Conservation (phyloP, 2,113 vertebrate genomes). For the Pterocles burchelli region DNA sequence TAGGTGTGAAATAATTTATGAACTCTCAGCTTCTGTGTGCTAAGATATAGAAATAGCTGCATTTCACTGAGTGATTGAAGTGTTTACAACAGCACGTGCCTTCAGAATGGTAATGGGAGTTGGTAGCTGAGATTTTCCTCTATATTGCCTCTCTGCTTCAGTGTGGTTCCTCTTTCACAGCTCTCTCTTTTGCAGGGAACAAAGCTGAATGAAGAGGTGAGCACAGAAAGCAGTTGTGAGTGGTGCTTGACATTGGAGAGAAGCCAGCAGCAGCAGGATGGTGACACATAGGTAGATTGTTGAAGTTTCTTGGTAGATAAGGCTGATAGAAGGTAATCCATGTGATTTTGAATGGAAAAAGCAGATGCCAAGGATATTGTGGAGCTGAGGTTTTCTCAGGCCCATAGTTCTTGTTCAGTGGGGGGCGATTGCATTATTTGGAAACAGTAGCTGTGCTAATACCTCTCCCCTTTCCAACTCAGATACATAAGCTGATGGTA, state of each 20-base stretch:
- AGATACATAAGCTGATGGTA: not conserved
- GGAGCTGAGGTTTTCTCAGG: not conserved
- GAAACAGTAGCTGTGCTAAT: not conserved
- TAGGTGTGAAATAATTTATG: slow-evolving; percentile 31
- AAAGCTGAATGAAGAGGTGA: not conserved
- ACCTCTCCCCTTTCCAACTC: not conserved
- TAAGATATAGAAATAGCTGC: not conserved
- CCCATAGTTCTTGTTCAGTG: not conserved
- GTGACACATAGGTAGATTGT: not conserved
- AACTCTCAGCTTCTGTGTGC: not conserved
- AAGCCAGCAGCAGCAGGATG: not conserved
- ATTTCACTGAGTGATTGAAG: not conserved
- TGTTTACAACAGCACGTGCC: not conserved
- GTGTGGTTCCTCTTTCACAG: not conserved
- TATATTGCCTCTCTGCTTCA: not conserved
- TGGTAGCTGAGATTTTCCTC: not conserved
- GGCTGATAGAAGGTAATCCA: not conserved
- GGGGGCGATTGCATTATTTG: not conserved
- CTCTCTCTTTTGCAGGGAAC: not conserved
- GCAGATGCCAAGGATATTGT: not conserved
- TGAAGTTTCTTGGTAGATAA: not conserved
- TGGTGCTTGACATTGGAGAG: accelerated
- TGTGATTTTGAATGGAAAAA: not conserved
- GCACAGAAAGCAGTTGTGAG: not conserved
- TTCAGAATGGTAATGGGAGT: not conserved